Evolutionary conservation across 2,113 vertebrate species (phyloP), one percentile per base, ranked within the genome.

Genomic region (Desmodus rotundus): DNA sequence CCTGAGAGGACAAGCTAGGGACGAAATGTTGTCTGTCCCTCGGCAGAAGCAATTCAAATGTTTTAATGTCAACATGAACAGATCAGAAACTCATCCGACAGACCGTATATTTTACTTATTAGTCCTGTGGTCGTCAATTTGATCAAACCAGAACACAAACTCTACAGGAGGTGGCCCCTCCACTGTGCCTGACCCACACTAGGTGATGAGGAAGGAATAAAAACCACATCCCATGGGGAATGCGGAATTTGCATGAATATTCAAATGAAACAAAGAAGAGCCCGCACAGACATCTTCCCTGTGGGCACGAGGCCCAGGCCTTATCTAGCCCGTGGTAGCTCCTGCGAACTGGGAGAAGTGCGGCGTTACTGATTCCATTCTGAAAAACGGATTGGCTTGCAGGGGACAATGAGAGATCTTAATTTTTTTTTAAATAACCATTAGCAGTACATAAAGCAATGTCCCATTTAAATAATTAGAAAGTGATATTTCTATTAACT

Each of bases 221-320:
- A 81, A 85, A 24, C 0, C 5, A 28, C 24, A 72, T 24, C 73
- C 56, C 14, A 63, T 24, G n/a, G 15, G 85, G 45, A 70, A 52
- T 67, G 47, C 1, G 87, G 88, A 43, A 82, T 67, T 13, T 93
- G 38, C 50, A 63, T 50, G 14, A 92, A 65, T 73, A 54, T 85
- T 50, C 73, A 91, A 88, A 85, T 88, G 76, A 77, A 94, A 92
- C 52, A 52, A 78, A 93, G 54, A 14, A 70, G 87, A 92, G 80
- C 82, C 38, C 77, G 92, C n/a, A 73, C 10, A 68, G 80, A 65
- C 7, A 56, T 33, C 54, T 68, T 54, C 38, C 36, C 15, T 54
- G 14, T 58, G 74, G 9, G 73, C 36, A 78, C 20, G 91, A 50
- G 47, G 19, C 22, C 33, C 52, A 74, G 58, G 61, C 7, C 67